Conservation (phyloP, 2,113 vertebrate species). For the Coptodon bakossiorum region DNA sequence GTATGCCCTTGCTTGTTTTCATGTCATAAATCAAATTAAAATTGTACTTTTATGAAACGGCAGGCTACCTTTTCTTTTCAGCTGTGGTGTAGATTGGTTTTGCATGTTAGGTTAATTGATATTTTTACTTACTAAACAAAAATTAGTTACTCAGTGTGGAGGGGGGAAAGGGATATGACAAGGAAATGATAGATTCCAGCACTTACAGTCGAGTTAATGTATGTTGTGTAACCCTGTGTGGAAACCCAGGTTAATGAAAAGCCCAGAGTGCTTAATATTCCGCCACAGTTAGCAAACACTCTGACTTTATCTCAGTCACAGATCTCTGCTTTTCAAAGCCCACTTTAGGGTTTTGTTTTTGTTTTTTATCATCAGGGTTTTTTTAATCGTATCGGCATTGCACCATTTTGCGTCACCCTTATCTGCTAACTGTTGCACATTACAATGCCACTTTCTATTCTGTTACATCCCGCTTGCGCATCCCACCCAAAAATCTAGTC, state of each 20-base stretch:
- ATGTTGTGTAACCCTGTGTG: background rate
- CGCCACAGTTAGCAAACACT: background rate
- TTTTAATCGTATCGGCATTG: background rate
- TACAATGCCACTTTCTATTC: background rate
- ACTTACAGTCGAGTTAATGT: background rate
- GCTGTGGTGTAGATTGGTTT: background rate
- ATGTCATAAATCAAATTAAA: conserved; percentile 49
- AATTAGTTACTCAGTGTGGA: background rate
- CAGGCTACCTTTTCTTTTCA: background rate
- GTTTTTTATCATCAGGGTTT: background rate
- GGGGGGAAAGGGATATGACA: background rate
- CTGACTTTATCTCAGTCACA: background rate
- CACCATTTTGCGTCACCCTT: background rate
- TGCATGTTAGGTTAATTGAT: background rate
- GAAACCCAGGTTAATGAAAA: conserved; percentile 56
- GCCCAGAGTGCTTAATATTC: conserved; percentile 54
- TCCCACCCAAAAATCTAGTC: background rate
- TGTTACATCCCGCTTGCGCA: background rate
- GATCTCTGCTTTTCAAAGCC: background rate
- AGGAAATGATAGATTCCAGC: background rate
- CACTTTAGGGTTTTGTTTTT: background rate
- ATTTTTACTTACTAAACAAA: background rate
- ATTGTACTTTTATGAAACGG: conserved; percentile 14
- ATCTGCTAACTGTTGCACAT: background rate
- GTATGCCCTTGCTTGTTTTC: conserved; percentile 17